These are phyloP conservation scores for Apostichopus californicus DNA, from an alignment of 35 echinoderm and acorn worm genomes.

Conservation along the genomic window DNA sequence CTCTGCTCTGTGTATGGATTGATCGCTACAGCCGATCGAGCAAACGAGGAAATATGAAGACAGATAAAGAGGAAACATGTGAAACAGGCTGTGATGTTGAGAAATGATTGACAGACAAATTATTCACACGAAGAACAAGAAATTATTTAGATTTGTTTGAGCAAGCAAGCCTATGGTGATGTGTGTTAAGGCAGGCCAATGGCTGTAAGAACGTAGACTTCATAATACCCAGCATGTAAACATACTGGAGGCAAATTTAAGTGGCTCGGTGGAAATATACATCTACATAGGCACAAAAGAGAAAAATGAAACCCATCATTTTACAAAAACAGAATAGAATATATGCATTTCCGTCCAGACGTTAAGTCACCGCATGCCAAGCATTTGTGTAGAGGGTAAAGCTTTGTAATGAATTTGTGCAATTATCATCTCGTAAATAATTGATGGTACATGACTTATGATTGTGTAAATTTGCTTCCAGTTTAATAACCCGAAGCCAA, in stretches of 20 bases:
- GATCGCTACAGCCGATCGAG: too few species aligned
- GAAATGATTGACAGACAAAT: slow-evolving; percentile 31
- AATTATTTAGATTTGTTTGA: slow-evolving; percentile 12
- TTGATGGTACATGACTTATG: neutral
- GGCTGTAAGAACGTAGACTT: neutral
- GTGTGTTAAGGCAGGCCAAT: neutral
- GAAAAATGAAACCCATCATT: neutral
- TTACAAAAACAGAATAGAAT: neutral
- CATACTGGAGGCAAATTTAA: neutral
- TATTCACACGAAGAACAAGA: slow-evolving; percentile 3
- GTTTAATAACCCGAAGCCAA: neutral
- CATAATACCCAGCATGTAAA: neutral
- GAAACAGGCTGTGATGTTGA: neutral
- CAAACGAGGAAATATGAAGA: neutral
- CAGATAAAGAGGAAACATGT: neutral
- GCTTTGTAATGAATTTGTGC: neutral
- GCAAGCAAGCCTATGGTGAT: neutral
- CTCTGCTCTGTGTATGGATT: too few species aligned
- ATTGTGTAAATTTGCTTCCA: neutral
- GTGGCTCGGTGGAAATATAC: neutral
- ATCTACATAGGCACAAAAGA: neutral
- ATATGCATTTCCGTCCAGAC: neutral
- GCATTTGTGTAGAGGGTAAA: neutral
- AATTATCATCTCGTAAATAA: neutral
- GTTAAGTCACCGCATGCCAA: neutral